Evolutionary conservation across 2,888 invertebrate genomes (phyloP), one percentile per base, ranked within the genome.

Genomic region (Nineta flava): DNA sequence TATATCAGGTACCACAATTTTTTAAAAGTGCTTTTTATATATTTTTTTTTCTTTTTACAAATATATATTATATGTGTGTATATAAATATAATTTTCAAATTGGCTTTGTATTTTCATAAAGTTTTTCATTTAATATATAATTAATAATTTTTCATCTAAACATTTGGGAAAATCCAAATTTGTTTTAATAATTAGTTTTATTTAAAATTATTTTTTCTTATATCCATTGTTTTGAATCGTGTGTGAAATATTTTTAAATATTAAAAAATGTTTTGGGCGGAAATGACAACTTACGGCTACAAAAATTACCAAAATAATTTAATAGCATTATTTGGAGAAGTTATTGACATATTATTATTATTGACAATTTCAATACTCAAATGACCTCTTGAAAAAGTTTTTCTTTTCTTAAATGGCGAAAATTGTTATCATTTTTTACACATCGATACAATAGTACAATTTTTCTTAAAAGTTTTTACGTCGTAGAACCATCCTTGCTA

Each of bases 211-310:
- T 9, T 38, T 38, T 38, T 38, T 38, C 38, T 38, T 3, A n/a
- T 26, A 26, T 26, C 26, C 26, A 26, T 26, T 19, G 19, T 19
- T 19, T 19, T 26, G 26, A 26, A 38, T 38, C 38, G 38, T 38
- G 38, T 13, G 38, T 13, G 15, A 38, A 38, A 38, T 38, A 35
- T 13, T 38, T 38, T 38, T 43, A 17, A 19, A 31, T n/a, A 13
- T 31, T n/a, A n/a, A n/a, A n/a, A n/a, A n/a, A n/a, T n/a, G n/a
- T n/a, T n/a, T 26, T 44, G 44, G 44, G 44, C 44, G 44, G 44
- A 44, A 44, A 44, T 44, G 44, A 44, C 26, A n/a, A 44, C 44
- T 44, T 44, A 44, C 44, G 19, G 9, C 44, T 44, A 44, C 19
- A 44, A 44, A 44, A 21, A 19, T 19, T 19, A 26, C 26, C 26